phyloP scores from a whole-genome alignment of 2,797 vertebrate genomes.

The Phylloscopus collybita region DNA sequence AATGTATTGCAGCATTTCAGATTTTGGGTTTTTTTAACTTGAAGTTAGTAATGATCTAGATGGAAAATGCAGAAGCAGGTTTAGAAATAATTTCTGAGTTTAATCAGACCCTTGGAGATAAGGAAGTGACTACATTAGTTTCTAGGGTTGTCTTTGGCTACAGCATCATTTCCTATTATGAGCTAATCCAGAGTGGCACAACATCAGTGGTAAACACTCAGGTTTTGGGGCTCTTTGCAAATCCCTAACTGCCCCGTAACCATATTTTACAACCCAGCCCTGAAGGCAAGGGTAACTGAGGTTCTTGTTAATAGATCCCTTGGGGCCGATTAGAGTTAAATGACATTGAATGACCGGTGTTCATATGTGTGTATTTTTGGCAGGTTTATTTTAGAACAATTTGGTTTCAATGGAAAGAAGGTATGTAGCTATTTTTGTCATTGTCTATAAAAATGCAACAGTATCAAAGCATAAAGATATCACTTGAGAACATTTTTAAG shows the following conservation, averaged over 20 bases:
- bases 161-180: constrained; percentile 12
- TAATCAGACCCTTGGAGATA: background rate
- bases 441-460: background rate
- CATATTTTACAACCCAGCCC: background rate
- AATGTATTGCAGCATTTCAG: background rate
- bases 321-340: background rate
- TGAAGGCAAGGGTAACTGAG: background rate
- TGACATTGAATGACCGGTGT: background rate
- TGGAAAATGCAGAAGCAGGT: constrained; percentile 29
- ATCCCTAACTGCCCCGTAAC: background rate
- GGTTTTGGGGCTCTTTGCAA: background rate
- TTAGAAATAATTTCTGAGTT: constrained; percentile 45
- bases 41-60: background rate
- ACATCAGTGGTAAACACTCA: background rate
- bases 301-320: background rate
- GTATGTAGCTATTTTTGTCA: background rate
- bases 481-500: background rate
- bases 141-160: background rate
- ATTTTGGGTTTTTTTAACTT: background rate
- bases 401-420: background rate
- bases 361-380: background rate
- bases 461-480: background rate
- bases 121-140: constrained; percentile 24
- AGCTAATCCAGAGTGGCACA: background rate
- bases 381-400: background rate